Evolutionary conservation across 2,888 invertebrate genomes (phyloP).

Genomic region (Anthophora plumipes): DNA sequence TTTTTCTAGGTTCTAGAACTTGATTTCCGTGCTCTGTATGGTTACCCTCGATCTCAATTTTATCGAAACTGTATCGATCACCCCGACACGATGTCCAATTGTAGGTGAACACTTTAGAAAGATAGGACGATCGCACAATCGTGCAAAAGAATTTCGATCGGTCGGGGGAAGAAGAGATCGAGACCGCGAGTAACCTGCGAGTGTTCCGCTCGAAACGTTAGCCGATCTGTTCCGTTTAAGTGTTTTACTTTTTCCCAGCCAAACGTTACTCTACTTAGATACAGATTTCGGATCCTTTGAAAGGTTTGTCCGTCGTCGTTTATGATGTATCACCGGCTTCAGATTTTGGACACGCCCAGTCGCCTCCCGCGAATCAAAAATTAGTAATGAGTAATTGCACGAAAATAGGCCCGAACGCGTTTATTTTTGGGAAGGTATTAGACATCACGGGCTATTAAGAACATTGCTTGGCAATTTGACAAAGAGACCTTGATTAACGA

Average conservation of each 20-base stretch:
- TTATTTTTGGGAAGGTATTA: slow-evolving; percentile 57
- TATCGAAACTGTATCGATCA: too few species aligned
- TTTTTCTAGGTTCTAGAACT: slow-evolving; percentile 9
- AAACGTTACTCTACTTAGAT: not conserved
- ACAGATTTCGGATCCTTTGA: slow-evolving; percentile 14
- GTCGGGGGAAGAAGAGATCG: not conserved
- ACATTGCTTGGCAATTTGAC: slow-evolving; percentile 69
- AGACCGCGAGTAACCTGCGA: slow-evolving; percentile 32
- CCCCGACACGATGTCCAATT: too few species aligned
- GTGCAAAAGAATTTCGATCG: not conserved
- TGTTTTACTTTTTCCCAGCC: slow-evolving; percentile 1
- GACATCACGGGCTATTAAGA: slow-evolving; percentile 58
- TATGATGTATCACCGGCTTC: slow-evolving; percentile 48
- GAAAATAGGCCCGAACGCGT: slow-evolving; percentile 56
- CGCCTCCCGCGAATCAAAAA: slow-evolving; percentile 42
- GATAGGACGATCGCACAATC: too few species aligned
- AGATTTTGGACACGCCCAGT: slow-evolving; percentile 32
- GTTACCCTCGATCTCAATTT: slow-evolving; percentile 16
- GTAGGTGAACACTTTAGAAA: too few species aligned
- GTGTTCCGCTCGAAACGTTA: slow-evolving; percentile 22
- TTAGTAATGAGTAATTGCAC: slow-evolving; percentile 63
- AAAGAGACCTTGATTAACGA: slow-evolving; percentile 59
- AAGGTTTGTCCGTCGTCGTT: slow-evolving; percentile 33
- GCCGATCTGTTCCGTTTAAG: slow-evolving; percentile 50
- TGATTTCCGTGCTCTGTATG: not conserved